Evolutionary conservation across 2,888 invertebrate genomes (phyloP).

Genomic region (Drosophila incognita): DNA sequence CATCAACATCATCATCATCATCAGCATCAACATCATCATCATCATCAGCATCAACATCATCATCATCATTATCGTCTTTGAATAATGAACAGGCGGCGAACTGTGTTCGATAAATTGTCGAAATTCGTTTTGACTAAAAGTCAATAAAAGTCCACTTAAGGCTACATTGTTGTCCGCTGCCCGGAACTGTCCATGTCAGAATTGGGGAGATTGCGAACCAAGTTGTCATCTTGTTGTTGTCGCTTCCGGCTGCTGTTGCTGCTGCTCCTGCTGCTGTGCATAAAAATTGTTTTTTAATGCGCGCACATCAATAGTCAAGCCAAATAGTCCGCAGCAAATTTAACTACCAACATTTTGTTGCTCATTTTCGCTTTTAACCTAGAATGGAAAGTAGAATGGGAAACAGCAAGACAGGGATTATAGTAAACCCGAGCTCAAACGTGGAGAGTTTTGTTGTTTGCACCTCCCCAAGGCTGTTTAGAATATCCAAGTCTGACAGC

Average conservation of each 20-base stretch:
- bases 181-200: slow-evolving; percentile 37
- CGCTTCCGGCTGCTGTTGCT: slow-evolving; percentile 24
- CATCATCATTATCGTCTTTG: slow-evolving; percentile 41
- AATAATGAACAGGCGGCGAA: slow-evolving; percentile 75
- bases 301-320: slow-evolving; percentile 79
- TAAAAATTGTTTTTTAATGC: slow-evolving; percentile 81
- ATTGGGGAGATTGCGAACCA: slow-evolving; percentile 8
- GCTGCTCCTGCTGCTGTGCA: slow-evolving; percentile 47
- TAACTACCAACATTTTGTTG: slow-evolving; percentile 71
- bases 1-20: slow-evolving; percentile 18
- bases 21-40: not conserved
- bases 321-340: slow-evolving; percentile 77
- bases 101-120: slow-evolving; percentile 77
- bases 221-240: slow-evolving; percentile 38
- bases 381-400: not conserved
- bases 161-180: slow-evolving; percentile 72
- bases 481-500: not conserved
- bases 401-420: not conserved
- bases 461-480: not conserved
- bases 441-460: slow-evolving; percentile 23
- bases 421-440: not conserved
- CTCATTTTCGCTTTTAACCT: slow-evolving; percentile 52
- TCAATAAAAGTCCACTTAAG: slow-evolving; percentile 80
- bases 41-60: slow-evolving; percentile 17
- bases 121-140: slow-evolving; percentile 81